Evolutionary conservation across 2,888 invertebrate species (phyloP).

Genomic region (Apeira syringaria): DNA sequence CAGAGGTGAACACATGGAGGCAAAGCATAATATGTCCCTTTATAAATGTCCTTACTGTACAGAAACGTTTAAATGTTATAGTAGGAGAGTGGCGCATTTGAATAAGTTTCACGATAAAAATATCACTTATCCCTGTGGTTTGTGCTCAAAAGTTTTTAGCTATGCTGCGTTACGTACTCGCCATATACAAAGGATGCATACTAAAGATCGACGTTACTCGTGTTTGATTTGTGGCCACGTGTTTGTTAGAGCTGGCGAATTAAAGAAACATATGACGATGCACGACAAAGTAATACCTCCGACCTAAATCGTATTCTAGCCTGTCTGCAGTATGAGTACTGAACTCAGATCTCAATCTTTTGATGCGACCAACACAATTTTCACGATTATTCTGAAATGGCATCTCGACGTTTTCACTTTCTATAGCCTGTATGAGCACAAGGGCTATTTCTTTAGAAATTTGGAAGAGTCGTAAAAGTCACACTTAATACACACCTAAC

Average conservation of each 20-base stretch:
- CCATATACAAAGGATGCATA: conserved; percentile 63
- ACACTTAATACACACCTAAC: too few relatives aligned
- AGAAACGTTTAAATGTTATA: conserved; percentile 49
- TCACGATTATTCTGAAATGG: too few relatives aligned
- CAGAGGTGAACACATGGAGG: conserved; percentile 50
- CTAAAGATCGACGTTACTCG: conserved; percentile 52
- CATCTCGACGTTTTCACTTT: too few relatives aligned
- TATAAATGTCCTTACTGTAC: conserved; percentile 35
- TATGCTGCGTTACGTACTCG: conserved; percentile 50
- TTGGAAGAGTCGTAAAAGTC: too few relatives aligned
- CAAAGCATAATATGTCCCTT: conserved; percentile 47
- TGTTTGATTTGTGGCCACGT: conserved; percentile 51
- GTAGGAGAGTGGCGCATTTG: conserved; percentile 41
- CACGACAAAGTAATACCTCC: too few relatives aligned
- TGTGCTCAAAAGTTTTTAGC: conserved; percentile 63
- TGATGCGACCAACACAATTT: too few relatives aligned
- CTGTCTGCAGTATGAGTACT: too few relatives aligned
- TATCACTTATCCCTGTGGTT: conserved; percentile 61
- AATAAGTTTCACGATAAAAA: conserved; percentile 30
- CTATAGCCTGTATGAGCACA: too few relatives aligned
- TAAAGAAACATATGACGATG: neutral
- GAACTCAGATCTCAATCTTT: too few relatives aligned
- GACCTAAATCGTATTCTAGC: too few relatives aligned
- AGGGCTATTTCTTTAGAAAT: too few relatives aligned
- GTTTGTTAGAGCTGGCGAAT: conserved; percentile 41